phyloP scores from a whole-genome alignment of 1,140 invertebrate genomes.

The Philotrypesis tridentata region DNA sequence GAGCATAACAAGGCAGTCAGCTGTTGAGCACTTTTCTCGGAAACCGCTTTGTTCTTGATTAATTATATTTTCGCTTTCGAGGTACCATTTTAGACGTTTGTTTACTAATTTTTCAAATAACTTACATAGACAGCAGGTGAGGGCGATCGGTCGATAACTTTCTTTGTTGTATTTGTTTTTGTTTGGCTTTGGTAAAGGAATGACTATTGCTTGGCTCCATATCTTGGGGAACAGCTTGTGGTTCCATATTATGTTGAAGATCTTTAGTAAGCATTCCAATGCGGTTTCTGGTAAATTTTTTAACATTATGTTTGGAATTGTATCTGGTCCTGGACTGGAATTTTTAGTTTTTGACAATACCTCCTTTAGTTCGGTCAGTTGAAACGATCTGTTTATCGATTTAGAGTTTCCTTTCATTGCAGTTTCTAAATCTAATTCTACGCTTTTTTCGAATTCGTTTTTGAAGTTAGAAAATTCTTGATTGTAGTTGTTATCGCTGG shows the following conservation, averaged over 20 bases:
- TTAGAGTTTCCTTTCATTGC: background rate
- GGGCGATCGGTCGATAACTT: slow-evolving; percentile 56
- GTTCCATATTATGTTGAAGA: slow-evolving; percentile 57
- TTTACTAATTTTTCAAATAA: slow-evolving; percentile 58
- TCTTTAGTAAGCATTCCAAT: slow-evolving; percentile 46
- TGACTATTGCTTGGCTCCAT: slow-evolving; percentile 60
- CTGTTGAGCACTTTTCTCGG: slow-evolving; percentile 46
- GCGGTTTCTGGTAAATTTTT: slow-evolving; percentile 53
- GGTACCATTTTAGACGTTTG: slow-evolving; percentile 36
- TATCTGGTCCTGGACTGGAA: slow-evolving; percentile 51
- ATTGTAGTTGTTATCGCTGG: background rate
- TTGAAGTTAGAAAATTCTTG: no score
- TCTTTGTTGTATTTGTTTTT: slow-evolving; percentile 51
- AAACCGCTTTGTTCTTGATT: slow-evolving; percentile 49
- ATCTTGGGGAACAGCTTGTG: slow-evolving; percentile 53
- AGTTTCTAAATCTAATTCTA: no score
- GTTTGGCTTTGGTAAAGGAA: slow-evolving; percentile 59
- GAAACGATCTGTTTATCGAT: background rate
- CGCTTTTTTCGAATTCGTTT: no score
- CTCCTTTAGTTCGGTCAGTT: slow-evolving; percentile 16
- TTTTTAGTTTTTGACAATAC: slow-evolving; percentile 26
- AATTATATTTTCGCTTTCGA: slow-evolving; percentile 52
- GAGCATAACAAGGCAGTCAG: slow-evolving; percentile 47
- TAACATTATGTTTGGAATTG: slow-evolving; percentile 52
- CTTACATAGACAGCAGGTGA: slow-evolving; percentile 57